Evolutionary conservation across 2,797 vertebrate species (phyloP).

Genomic region (Mus spretus): DNA sequence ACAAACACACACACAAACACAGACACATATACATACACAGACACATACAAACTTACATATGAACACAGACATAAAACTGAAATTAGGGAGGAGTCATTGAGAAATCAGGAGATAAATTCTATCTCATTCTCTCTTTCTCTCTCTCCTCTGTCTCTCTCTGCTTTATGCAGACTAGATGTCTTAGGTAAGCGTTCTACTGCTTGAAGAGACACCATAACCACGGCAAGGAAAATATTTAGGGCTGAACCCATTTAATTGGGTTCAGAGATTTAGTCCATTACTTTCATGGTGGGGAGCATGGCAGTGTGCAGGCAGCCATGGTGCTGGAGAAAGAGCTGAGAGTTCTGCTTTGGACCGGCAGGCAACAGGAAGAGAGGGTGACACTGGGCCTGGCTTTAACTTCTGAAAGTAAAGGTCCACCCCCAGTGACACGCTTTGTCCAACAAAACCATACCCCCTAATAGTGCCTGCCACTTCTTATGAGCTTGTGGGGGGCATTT

Average conservation of each 20-base stretch:
- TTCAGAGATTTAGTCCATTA: neutral
- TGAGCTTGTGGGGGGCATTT: neutral
- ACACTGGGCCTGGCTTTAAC: neutral
- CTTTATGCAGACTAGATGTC: neutral
- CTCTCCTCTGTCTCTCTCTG: neutral
- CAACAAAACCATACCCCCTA: neutral
- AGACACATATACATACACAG: fast-evolving
- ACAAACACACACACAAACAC: neutral
- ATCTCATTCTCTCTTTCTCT: neutral
- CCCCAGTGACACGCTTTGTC: neutral
- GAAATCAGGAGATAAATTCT: constrained; percentile 8
- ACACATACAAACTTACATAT: fast-evolving
- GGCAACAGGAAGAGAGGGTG: neutral
- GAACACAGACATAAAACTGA: neutral
- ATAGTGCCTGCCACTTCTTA: neutral
- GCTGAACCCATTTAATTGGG: neutral
- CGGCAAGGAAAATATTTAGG: neutral
- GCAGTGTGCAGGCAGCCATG: neutral
- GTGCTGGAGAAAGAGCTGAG: neutral
- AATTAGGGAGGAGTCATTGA: neutral
- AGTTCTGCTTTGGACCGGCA: neutral
- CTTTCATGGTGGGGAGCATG: neutral
- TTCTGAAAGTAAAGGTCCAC: neutral
- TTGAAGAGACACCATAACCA: neutral
- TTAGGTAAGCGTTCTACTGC: neutral